Evolutionary conservation across 1,140 invertebrate species (phyloP).

Genomic region (Aphaenogaster ashmeadi): DNA sequence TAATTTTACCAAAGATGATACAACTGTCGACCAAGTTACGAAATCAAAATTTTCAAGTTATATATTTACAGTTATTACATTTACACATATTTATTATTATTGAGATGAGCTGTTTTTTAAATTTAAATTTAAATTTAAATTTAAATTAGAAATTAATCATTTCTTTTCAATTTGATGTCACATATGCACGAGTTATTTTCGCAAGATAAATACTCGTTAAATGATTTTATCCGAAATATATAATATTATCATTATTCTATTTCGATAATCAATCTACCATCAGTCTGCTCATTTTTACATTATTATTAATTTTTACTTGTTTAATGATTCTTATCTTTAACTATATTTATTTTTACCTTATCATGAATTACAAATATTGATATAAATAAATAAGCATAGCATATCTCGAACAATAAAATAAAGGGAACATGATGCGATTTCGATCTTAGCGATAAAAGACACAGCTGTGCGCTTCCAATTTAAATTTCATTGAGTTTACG

Average conservation of each 20-base stretch:
- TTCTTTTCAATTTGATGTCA: not conserved
- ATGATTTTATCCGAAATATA: not conserved
- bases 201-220: not conserved
- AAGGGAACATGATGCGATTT: slow-evolving; percentile 55
- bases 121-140: not conserved
- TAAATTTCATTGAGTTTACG: slow-evolving; percentile 77
- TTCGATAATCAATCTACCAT: not conserved
- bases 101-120: not conserved
- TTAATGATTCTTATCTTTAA: not conserved
- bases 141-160: not conserved
- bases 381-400: slow-evolving; percentile 14
- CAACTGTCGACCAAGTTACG: not conserved
- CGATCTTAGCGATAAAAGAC: slow-evolving; percentile 49
- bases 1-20: slow-evolving; percentile 68
- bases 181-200: not conserved
- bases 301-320: not conserved
- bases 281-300: not conserved
- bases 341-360: not conserved
- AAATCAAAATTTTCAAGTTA: not conserved
- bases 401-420: slow-evolving; percentile 33
- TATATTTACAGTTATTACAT: not conserved
- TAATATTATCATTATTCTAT: not conserved
- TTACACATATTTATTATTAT: not conserved
- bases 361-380: slow-evolving; percentile 11
- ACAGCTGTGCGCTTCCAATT: slow-evolving; percentile 70